Base-by-base conservation (phyloP, 1,140 invertebrate species). In the Drosophila parabipectinata region DNA sequence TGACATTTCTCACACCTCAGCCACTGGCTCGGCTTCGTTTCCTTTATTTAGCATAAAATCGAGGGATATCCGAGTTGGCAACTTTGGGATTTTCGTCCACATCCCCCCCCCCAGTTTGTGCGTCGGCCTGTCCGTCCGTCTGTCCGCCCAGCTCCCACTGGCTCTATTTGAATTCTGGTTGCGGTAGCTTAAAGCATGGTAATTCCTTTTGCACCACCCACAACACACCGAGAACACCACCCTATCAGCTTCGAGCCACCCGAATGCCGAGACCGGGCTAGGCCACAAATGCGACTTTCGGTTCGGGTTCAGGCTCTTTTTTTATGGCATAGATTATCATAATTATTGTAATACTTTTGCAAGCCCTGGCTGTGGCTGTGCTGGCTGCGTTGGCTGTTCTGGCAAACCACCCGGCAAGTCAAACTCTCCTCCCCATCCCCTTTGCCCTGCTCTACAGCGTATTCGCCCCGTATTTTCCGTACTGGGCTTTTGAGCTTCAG, bases 251-350 rank as follows among this genome's bases (percentile, higher is more conserved):
- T 1, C 24, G 51, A 47, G 41, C 28, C 32, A 64, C 53, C 28
- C 59, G 52, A 41, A 24, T 21, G 26, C 57, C 51, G 15, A 63
- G 44, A 60, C 30, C 68, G 59, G 60, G 69, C 62, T 45, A 72
- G 79, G 57, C 82, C 71, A 84, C 80, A 84, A 83, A 83, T 83
- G 80, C 53, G 79, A 78, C 72, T 74, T 71, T 59, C 62, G 39
- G 51, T 60, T 68, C 37, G 53, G 55, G 62, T 61, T 74, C 61
- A 60, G 24, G 44, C 47, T 68, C 54, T 67, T 74, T 79, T 89
- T 90, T 90, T 90, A 90, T 90, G 87, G 85, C 81, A 79, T 85
- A 90, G 87, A 90, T 90, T 90, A 90, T 90, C 87, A 90, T 90
- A 90, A 90, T 90, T 90, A 90, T 90, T 90, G 85, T 90, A 90